These are phyloP conservation scores for Podarcis muralis DNA, from an alignment of 2,113 vertebrate species.

Conservation along the genomic window DNA sequence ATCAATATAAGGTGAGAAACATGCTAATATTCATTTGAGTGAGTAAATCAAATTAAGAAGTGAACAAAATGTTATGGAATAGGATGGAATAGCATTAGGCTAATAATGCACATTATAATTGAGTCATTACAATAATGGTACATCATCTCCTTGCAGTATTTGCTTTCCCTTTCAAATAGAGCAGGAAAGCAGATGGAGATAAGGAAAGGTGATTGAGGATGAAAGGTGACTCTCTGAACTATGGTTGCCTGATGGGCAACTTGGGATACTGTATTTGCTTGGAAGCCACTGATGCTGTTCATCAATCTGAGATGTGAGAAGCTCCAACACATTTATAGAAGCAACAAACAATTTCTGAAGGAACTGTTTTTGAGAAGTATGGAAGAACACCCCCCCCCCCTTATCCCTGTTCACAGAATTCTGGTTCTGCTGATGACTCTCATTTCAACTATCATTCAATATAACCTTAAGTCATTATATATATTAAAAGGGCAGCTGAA, in stretches of 20 bases:
- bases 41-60: neutral
- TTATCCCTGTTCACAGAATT: too few relatives aligned
- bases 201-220: neutral
- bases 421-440: too few relatives aligned
- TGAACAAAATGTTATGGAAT: neutral
- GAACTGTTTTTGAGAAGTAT: too few relatives aligned
- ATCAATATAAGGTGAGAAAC: neutral
- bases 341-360: too few relatives aligned
- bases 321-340: too few relatives aligned
- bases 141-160: neutral
- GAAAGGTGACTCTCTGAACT: neutral
- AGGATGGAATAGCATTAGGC: neutral
- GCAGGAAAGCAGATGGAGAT: neutral
- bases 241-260: too few relatives aligned
- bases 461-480: too few relatives aligned
- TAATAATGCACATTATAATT: constrained; percentile 7
- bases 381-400: too few relatives aligned
- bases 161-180: neutral
- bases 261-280: too few relatives aligned
- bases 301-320: neutral
- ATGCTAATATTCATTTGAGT: neutral
- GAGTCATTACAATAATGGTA: neutral
- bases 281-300: neutral
- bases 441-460: too few relatives aligned
- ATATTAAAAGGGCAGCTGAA: too few relatives aligned